phyloP scores from a whole-genome alignment of 2,113 vertebrate species.

The Delphinus delphis region DNA sequence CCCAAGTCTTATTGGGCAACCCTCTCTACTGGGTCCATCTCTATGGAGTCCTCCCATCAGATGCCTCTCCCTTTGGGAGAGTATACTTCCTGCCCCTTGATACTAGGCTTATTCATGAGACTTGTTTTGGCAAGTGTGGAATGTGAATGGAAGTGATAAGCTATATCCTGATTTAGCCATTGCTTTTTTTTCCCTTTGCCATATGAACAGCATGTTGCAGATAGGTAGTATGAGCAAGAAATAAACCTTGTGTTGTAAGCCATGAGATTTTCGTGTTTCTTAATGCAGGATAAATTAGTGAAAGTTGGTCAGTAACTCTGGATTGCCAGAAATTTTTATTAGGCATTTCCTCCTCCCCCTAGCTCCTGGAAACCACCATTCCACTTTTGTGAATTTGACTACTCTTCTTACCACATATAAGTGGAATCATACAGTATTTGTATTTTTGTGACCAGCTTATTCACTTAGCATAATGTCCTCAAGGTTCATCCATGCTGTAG shows the following conservation, averaged over 20 bases:
- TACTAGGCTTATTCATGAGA: neutral
- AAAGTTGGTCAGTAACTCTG: neutral
- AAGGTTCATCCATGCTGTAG: neutral
- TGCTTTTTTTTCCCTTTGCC: neutral
- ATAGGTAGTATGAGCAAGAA: neutral
- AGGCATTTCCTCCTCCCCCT: neutral
- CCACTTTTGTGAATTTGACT: neutral
- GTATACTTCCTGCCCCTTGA: neutral
- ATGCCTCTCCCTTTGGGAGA: neutral
- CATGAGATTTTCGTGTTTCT: neutral
- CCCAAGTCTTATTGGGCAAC: neutral
- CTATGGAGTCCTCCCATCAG: neutral
- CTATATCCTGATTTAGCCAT: neutral
- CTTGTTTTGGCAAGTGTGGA: neutral
- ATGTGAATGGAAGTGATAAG: neutral
- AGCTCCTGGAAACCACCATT: neutral
- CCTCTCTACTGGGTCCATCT: neutral
- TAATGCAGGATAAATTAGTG: neutral
- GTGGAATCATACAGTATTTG: neutral
- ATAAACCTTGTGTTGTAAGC: neutral
- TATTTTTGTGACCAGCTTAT: neutral
- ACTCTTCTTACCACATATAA: neutral
- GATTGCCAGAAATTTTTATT: neutral
- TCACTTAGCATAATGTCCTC: neutral
- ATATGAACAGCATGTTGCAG: constrained; percentile 67